Conservation (phyloP, 30 jellyfish, hydroid and myxozoan species). For the Hydractinia echinata region DNA sequence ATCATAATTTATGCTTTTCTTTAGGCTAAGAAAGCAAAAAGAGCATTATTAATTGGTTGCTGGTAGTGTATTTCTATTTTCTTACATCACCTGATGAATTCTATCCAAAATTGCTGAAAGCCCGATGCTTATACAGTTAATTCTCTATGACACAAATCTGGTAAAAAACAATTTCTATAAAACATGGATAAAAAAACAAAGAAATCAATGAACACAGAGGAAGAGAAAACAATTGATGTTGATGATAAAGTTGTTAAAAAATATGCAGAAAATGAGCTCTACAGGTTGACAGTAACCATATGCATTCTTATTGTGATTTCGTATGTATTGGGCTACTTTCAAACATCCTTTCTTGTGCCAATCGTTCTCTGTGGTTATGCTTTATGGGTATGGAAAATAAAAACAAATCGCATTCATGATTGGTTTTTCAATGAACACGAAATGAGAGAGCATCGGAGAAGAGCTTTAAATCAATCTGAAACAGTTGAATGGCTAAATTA, state of each 20-base stretch:
- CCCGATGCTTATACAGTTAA: no score
- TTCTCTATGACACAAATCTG: background rate
- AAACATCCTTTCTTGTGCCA: constrained; percentile 60
- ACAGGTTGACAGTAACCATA: constrained; percentile 63
- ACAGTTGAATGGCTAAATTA: constrained; percentile 94
- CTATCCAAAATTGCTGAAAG: no score
- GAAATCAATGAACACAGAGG: background rate
- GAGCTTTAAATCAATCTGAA: constrained; percentile 87
- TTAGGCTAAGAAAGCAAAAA: no score
- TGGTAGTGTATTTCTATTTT: no score
- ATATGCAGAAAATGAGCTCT: constrained; percentile 37
- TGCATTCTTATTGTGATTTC: constrained; percentile 62
- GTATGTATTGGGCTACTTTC: constrained; percentile 66
- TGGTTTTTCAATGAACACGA: constrained; percentile 87
- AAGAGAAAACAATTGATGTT: constrained; percentile 10
- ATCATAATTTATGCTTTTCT: no score
- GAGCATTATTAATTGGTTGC: no score
- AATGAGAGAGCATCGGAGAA: constrained; percentile 71
- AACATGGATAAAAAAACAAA: background rate
- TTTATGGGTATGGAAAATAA: constrained; percentile 78
- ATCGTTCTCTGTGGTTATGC: constrained; percentile 58
- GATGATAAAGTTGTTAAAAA: constrained; percentile 7
- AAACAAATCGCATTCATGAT: constrained; percentile 49
- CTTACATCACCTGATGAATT: no score
- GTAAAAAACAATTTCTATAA: background rate